These are phyloP conservation scores for Lycocorax pyrrhopterus DNA, from an alignment of 2,113 vertebrate species.

Conservation along the genomic window DNA sequence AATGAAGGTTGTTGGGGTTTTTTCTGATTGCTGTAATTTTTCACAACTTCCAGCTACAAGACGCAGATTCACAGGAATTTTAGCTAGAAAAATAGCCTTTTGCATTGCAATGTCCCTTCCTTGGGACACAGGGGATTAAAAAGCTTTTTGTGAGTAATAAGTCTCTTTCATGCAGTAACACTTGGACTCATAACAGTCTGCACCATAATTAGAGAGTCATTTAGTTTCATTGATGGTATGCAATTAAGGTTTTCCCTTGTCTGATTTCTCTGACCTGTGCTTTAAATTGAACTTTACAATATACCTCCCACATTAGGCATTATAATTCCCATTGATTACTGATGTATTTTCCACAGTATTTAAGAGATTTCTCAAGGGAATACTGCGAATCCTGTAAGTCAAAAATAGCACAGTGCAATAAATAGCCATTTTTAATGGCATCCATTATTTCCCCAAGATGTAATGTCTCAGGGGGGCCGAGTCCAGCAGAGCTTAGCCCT, in stretches of 20 bases:
- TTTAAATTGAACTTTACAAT: background rate
- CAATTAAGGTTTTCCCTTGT: background rate
- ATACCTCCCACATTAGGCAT: background rate
- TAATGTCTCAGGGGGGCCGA: background rate
- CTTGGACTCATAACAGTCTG: background rate
- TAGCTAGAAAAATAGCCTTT: background rate
- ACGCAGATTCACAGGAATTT: background rate
- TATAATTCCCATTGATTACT: background rate
- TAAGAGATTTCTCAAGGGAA: conserved; percentile 17
- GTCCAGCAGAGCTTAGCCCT: background rate
- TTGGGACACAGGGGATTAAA: background rate
- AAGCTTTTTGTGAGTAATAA: conserved; percentile 1
- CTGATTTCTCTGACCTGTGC: conserved; percentile 1
- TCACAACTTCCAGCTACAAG: background rate
- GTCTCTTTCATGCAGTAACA: background rate
- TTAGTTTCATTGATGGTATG: background rate
- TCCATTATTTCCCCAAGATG: background rate
- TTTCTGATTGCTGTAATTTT: background rate
- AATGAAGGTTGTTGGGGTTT: background rate
- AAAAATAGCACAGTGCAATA: conserved; percentile 5
- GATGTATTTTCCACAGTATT: background rate
- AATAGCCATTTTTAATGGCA: conserved; percentile 21
- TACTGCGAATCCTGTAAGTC: background rate
- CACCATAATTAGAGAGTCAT: conserved; percentile 24
- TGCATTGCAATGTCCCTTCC: background rate